These are phyloP conservation scores for Ictalurus furcatus DNA, from an alignment of 2,113 vertebrate species.

Conservation along the genomic window DNA sequence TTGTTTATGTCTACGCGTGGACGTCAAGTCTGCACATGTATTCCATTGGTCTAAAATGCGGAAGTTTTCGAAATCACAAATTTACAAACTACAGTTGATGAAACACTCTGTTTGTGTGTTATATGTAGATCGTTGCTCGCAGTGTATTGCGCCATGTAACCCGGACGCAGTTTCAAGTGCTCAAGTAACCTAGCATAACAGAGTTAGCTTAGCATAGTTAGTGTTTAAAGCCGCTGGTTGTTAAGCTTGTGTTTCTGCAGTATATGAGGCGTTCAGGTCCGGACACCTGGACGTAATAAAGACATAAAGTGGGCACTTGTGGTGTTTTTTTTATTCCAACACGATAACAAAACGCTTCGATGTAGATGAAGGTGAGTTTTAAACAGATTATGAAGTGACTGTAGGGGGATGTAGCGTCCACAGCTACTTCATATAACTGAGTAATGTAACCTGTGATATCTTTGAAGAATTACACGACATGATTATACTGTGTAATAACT, in stretches of 20 bases:
- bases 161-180: not conserved
- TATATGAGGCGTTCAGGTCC: too few species aligned
- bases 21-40: not conserved
- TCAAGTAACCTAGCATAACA: not conserved
- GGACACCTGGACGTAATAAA: not conserved
- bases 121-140: not conserved
- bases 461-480: not conserved
- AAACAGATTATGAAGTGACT: not conserved
- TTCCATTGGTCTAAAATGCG: not conserved
- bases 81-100: not conserved
- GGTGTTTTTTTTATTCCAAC: not conserved
- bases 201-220: not conserved
- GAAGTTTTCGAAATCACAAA: not conserved
- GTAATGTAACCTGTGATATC: not conserved
- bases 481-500: not conserved
- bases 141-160: not conserved
- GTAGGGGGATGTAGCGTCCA: not conserved
- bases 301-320: not conserved
- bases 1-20: not conserved
- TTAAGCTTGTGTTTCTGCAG: not conserved
- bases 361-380: constrained; percentile 16
- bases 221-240: not conserved
- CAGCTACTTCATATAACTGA: not conserved
- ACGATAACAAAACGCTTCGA: not conserved
- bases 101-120: too few species aligned